A percentile compares a stretch with the other conserved stretches of the same genome.
Conservation (phyloP, 2,888 invertebrate species). For the Chelonus formosanus region DNA sequence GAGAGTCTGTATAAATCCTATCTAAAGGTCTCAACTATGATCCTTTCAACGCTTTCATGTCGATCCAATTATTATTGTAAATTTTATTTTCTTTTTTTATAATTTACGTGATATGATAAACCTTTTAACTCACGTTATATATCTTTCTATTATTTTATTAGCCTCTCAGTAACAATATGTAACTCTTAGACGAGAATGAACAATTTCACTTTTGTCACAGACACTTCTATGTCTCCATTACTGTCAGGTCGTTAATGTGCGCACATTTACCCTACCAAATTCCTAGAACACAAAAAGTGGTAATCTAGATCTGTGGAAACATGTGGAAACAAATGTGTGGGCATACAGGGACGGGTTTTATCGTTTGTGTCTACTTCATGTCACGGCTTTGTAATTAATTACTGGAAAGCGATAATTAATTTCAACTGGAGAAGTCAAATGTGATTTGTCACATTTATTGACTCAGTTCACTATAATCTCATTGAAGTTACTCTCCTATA, state of each 20-base stretch:
- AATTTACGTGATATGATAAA: not conserved
- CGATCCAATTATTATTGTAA: constrained; percentile 6
- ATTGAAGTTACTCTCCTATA: too few relatives aligned
- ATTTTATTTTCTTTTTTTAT: constrained; percentile 18
- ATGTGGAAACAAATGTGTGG: constrained; percentile 14
- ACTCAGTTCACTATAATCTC: too few relatives aligned
- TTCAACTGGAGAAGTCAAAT: constrained; percentile 2
- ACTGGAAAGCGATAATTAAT: constrained; percentile 2
- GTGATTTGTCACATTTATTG: not conserved
- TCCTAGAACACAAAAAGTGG: constrained; percentile 23
- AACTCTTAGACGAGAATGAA: constrained; percentile 31
- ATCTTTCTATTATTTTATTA: not conserved
- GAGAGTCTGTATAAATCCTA: constrained; percentile 20
- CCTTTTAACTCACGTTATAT: not conserved
- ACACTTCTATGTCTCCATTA: constrained; percentile 44
- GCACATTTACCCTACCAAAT: constrained; percentile 27
- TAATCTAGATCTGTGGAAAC: constrained; percentile 1
- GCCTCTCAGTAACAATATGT: constrained; percentile 24
- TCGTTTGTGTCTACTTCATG: constrained; percentile 13
- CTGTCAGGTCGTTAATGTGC: constrained; percentile 39
- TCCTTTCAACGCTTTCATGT: constrained; percentile 2
- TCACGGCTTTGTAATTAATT: constrained; percentile 13
- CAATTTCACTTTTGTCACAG: constrained; percentile 38
- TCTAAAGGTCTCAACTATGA: not conserved
- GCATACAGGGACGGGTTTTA: constrained; percentile 11